Evolutionary conservation across 2,888 invertebrate genomes (phyloP).

Genomic region (Aleiodes alternator): DNA sequence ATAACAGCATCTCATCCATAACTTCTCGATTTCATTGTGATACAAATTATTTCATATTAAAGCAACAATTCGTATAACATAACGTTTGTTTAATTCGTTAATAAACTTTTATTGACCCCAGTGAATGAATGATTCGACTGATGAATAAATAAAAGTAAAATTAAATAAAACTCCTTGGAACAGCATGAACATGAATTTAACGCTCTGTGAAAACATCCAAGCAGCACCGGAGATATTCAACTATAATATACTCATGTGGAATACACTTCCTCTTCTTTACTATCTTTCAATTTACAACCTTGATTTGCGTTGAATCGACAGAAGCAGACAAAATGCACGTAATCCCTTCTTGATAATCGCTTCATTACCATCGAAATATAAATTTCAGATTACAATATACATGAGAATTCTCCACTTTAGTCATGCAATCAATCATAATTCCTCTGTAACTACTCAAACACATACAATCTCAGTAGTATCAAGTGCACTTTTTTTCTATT

Average conservation of each 20-base stretch:
- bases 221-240: no score
- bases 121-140: not conserved
- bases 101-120: no score
- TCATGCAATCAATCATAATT: constrained; percentile 17
- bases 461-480: constrained; percentile 16
- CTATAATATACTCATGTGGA: not conserved
- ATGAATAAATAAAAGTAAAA: not conserved
- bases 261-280: not conserved
- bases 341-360: constrained; percentile 35
- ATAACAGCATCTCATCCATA: no score
- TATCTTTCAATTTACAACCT: constrained; percentile 37
- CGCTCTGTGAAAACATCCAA: not conserved
- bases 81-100: no score
- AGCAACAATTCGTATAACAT: not conserved
- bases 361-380: constrained; percentile 42
- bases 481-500: constrained; percentile 18
- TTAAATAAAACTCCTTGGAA: not conserved
- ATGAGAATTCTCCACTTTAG: not conserved
- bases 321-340: constrained; percentile 43
- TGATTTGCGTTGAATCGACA: constrained; percentile 46
- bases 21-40: no score
- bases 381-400: constrained; percentile 26
- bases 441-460: not conserved
- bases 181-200: not conserved
- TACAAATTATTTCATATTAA: not conserved